Evolutionary conservation across 2,888 invertebrate genomes (phyloP), one percentile per base, ranked within the genome.

Genomic region (Cataglyphis albicans): DNA sequence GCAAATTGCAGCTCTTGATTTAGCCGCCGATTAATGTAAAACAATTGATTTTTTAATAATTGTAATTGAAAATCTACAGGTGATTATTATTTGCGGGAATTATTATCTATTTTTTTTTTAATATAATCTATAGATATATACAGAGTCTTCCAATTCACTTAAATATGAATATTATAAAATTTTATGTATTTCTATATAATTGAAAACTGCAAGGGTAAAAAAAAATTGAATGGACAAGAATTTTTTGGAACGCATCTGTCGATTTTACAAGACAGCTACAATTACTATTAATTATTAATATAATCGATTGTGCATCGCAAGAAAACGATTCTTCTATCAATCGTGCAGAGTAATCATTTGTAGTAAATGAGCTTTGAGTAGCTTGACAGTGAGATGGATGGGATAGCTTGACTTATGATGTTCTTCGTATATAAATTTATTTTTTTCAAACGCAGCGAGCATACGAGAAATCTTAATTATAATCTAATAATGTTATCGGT

Each of bases 391-490:
- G 68, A 81, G 73, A 73, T 82, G 83, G 55, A 85, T 74, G 48
- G 67, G 84, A 84, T 55, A 85, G 84, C 70, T 85, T 75, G 74
- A 73, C 2, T 52, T 81, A 52, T 87, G 48, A 74, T 86, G 75
- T 38, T 80, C 55, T 86, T 84, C 78, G 59, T 82, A 41, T 81
- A 87, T 63, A 83, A 32, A 81, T 89, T 88, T 89, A 88, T 88
- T 88, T 84, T 25, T 9, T 81, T 82, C 81, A 84, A 87, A 86
- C 80, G 82, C 82, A 85, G 70, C 68, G 83, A 82, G 52, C 52
- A 86, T 81, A 84, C 67, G 80, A 81, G 55, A 57, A 48, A 25
- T 29, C 73, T 85, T 64, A 74, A 57, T 74, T 84, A 78, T 80
- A 29, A 29, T 84, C 74, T 80, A 29, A 29, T 29, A 74, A 83